Evolutionary conservation across 2,888 invertebrate genomes (phyloP).

Genomic region (Globia sparganii): DNA sequence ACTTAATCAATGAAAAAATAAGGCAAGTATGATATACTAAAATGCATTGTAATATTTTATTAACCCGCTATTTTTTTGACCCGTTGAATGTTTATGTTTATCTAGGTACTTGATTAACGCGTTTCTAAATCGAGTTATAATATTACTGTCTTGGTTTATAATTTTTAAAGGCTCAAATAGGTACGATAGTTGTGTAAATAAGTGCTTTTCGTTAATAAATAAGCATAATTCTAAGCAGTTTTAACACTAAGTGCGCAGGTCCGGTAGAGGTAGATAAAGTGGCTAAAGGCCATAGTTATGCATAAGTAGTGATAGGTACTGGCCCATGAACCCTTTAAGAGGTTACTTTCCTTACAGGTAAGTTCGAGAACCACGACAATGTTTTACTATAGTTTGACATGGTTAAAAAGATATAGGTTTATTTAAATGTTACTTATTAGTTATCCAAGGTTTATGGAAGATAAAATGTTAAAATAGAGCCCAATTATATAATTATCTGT

Average conservation of each 20-base stretch:
- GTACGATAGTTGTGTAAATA: neutral
- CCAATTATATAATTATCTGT: no score
- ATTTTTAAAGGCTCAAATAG: neutral
- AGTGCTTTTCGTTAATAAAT: constrained; percentile 1
- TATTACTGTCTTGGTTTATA: neutral
- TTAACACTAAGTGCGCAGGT: constrained; percentile 6
- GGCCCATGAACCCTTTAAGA: neutral
- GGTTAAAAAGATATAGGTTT: neutral
- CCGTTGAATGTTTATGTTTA: neutral
- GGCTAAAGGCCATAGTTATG: constrained; percentile 14
- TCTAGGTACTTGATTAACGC: neutral
- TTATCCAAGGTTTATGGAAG: no score
- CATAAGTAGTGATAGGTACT: constrained; percentile 10
- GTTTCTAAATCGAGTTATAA: neutral
- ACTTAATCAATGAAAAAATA: neutral
- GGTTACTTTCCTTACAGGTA: neutral
- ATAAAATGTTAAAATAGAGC: no score
- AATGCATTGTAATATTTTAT: neutral
- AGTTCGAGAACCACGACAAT: neutral
- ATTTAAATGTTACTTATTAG: no score
- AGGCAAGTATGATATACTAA: neutral
- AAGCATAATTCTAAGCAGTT: neutral
- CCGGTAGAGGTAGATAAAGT: constrained; percentile 5
- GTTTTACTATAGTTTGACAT: neutral
- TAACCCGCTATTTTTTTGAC: neutral